These are phyloP conservation scores for Hartigia nigra DNA, from an alignment of 2,888 invertebrate genomes.

Conservation along the genomic window DNA sequence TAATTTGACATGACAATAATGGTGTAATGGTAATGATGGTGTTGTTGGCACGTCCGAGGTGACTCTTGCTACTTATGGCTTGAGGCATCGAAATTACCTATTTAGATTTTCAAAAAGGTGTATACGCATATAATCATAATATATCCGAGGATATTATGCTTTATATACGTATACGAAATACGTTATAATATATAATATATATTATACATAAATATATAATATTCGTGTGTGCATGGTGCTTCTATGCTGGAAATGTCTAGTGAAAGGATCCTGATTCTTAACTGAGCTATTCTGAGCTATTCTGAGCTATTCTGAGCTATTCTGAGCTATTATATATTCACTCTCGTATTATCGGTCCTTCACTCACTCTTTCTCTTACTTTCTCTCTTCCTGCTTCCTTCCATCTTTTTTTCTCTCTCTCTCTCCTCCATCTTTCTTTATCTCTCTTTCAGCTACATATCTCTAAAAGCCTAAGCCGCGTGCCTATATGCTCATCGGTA, in stretches of 20 bases:
- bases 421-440: constrained; percentile 52
- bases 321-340: constrained; percentile 41
- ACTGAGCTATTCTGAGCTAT: constrained; percentile 44
- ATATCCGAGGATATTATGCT: constrained; percentile 33
- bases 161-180: constrained; percentile 28
- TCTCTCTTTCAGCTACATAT: constrained; percentile 4
- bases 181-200: constrained; percentile 5
- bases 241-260: constrained; percentile 57
- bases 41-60: constrained; percentile 57
- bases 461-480: constrained; percentile 23
- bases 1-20: constrained; percentile 42
- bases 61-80: constrained; percentile 47
- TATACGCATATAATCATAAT: constrained; percentile 25
- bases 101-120: constrained; percentile 39
- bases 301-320: constrained; percentile 50
- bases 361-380: constrained; percentile 25
- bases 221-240: constrained; percentile 59
- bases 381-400: constrained; percentile 24
- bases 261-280: constrained; percentile 27
- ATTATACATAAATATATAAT: constrained; percentile 21
- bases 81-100: constrained; percentile 50
- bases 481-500: constrained; percentile 16
- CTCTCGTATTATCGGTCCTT: constrained; percentile 20
- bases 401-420: constrained; percentile 26
- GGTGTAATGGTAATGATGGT: constrained; percentile 55